These are phyloP conservation scores for Anniella stebbinsi DNA, from an alignment of 2,797 vertebrate genomes.

Conservation along the genomic window DNA sequence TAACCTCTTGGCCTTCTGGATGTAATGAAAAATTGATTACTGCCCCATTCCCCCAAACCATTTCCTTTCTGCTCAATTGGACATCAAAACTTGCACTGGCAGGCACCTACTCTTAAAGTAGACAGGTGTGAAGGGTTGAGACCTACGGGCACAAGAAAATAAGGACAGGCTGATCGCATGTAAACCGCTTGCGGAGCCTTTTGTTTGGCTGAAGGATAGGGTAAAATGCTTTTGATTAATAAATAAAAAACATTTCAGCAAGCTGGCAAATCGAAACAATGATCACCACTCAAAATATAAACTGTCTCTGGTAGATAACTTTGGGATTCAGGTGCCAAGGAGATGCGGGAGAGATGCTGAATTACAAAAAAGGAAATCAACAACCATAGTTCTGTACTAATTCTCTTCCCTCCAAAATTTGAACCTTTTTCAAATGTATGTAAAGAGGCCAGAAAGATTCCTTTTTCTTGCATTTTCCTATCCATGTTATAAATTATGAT, in stretches of 20 bases:
- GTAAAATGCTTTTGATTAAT: background rate
- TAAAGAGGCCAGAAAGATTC: background rate
- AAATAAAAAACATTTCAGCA: background rate
- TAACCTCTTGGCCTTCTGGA: too few species aligned
- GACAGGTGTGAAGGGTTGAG: too few species aligned
- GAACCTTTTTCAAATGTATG: background rate
- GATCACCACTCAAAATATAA: background rate
- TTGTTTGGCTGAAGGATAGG: background rate
- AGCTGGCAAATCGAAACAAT: background rate
- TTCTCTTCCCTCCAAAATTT: background rate
- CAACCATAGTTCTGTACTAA: background rate
- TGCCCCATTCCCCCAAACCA: too few species aligned
- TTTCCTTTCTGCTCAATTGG: too few species aligned
- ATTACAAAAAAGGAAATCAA: background rate
- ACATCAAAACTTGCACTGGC: too few species aligned
- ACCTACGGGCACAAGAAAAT: too few species aligned
- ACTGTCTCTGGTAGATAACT: background rate
- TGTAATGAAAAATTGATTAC: too few species aligned
- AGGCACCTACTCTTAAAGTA: too few species aligned
- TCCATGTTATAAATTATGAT: conserved; percentile 22
- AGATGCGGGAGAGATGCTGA: background rate
- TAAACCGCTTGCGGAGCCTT: background rate
- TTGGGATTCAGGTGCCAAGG: background rate
- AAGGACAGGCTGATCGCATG: background rate
- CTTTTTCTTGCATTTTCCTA: background rate